Conservation (phyloP, 2,113 vertebrate genomes). For the Tricholaema leucomelas region DNA sequence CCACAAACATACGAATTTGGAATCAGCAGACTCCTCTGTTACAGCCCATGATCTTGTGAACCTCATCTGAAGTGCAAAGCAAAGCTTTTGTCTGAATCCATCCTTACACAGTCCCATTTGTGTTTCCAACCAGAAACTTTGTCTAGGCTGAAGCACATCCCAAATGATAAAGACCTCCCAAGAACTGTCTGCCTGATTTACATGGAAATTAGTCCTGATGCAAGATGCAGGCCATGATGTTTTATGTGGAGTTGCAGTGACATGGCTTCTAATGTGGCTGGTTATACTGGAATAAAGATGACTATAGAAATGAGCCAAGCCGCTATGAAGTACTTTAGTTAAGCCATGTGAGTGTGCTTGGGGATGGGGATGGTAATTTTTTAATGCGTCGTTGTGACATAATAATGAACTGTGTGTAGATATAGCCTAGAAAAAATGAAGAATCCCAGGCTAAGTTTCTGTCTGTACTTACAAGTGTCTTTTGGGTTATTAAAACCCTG, state of each 20-base stretch:
- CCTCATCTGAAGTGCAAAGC: background rate
- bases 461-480: background rate
- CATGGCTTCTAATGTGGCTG: background rate
- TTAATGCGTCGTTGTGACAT: background rate
- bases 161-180: background rate
- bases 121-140: background rate
- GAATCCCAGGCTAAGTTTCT: background rate
- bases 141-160: background rate
- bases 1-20: background rate
- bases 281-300: background rate
- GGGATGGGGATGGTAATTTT: background rate
- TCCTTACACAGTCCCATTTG: fast-evolving
- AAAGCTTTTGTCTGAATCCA: background rate
- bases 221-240: background rate
- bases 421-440: background rate
- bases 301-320: background rate
- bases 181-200: background rate
- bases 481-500: constrained; percentile 11
- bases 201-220: background rate
- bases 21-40: no score
- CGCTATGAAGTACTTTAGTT: background rate
- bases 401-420: background rate
- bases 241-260: background rate
- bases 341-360: background rate
- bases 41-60: no score